These are phyloP conservation scores for Mesocricetus auratus DNA, from an alignment of 2,113 vertebrate genomes.

Conservation along the genomic window DNA sequence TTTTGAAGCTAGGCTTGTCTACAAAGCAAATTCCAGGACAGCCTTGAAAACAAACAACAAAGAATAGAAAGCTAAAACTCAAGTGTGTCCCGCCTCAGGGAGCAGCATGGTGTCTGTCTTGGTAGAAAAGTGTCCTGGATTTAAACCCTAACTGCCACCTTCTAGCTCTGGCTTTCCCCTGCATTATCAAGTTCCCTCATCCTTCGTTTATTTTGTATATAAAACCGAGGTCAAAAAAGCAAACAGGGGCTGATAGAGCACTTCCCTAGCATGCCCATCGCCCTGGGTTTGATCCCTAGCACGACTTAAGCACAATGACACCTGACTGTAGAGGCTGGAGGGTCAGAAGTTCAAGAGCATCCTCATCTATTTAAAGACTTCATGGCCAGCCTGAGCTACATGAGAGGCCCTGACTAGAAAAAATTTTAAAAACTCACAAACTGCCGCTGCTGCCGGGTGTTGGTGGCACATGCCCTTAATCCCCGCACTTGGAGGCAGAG, in stretches of 20 bases:
- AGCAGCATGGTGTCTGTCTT: background rate
- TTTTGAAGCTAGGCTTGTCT: background rate
- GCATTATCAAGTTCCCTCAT: background rate
- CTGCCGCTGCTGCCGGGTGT: too few relatives aligned
- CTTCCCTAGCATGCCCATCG: background rate
- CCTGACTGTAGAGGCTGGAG: background rate
- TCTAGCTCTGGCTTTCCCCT: background rate
- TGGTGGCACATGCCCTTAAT: too few relatives aligned
- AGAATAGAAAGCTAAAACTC: background rate
- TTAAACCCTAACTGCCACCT: background rate
- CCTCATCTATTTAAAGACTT: background rate
- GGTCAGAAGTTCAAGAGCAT: background rate
- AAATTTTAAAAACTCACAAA: background rate
- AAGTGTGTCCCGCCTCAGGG: background rate
- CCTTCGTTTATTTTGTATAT: background rate
- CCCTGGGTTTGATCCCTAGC: background rate
- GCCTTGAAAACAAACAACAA: background rate
- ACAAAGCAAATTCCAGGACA: too few relatives aligned
- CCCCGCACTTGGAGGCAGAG: too few relatives aligned
- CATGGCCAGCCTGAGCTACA: background rate
- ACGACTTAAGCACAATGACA: background rate
- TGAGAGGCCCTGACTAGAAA: background rate
- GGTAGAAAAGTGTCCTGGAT: background rate
- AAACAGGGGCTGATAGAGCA: background rate
- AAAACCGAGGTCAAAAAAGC: background rate